phyloP scores from a whole-genome alignment of 2,888 invertebrate genomes.

The Drosophila subsilvestris region DNA sequence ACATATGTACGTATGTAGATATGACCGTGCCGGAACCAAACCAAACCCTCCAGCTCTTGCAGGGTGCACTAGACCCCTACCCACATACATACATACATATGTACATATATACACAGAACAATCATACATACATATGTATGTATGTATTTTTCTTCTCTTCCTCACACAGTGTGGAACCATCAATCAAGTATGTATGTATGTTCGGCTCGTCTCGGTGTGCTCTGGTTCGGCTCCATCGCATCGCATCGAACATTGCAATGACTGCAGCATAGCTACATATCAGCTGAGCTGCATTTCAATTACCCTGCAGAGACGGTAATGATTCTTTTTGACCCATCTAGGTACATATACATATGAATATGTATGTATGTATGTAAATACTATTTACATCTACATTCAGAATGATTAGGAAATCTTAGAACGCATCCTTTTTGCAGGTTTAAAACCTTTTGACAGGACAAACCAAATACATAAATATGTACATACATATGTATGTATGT shows the following conservation, averaged over 20 bases:
- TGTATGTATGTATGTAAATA: no score
- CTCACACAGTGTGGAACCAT: conserved; percentile 6
- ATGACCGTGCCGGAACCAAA: conserved; percentile 31
- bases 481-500: no score
- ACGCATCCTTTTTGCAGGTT: no score
- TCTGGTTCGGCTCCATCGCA: background rate
- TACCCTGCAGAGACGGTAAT: background rate
- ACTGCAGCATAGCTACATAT: conserved; percentile 16
- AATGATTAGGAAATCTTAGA: no score
- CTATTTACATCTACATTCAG: no score
- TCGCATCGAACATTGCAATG: conserved; percentile 1
- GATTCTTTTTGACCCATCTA: no score
- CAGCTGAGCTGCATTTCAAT: conserved; percentile 29
- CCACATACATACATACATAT: background rate
- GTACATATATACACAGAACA: background rate
- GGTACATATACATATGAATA: no score
- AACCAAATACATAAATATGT: no score
- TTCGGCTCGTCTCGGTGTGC: conserved; percentile 1
- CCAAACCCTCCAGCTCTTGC: background rate
- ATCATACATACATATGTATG: background rate
- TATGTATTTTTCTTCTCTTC: background rate
- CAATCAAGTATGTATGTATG: conserved; percentile 34
- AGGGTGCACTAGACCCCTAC: background rate
- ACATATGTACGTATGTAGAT: background rate
- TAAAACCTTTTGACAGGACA: no score